Base-by-base conservation (phyloP, 2,113 vertebrate species). In the Chloroceryle aenea region DNA sequence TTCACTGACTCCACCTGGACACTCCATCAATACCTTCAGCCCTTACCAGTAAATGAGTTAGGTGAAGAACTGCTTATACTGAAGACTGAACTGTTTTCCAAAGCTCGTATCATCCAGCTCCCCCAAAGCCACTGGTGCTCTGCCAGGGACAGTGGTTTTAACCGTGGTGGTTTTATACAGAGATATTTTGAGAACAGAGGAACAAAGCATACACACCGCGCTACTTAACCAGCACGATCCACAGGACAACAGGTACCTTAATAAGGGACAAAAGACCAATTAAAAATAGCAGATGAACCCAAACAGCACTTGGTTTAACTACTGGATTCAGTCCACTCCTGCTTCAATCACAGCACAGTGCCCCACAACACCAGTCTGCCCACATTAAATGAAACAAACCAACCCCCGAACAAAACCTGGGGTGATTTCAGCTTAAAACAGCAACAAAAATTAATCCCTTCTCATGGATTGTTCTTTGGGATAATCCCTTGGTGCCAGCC, bases 251-350 rank as follows among this genome's bases (percentile, higher is more conserved):
- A 40, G 72, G 66, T 2, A 52, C 29, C 34, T 93, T 53, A 84
- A 71, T 48, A 85, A 86, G 58, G 59, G 56, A 83, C 25, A 69
- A 85, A 88, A 85, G 67, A 48, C 40, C 63, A 80, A 95, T 92
- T 80, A 86, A 93, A 84, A 80, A 11, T 3, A 66, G 76, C 11
- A 84, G 69, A 81, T 36, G 47, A 89, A 73, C 59, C 64, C 50
- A 32, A 86, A 26, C 7, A 50, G 45, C 32, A 83, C 74, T 11
- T 58, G 86, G 27, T 53, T 14, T n/a, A 83, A 69, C 58, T 64
- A 20, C n/a, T 73, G 59, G 30, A 53, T 29, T 76, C 1, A 2
- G 40, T 22, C 73, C 58, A 6, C 29, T 62, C 1, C 25, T 34
- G 81, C 50, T 53, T 69, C 78, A 32, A 9, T 29, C 50, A 25